Conservation (phyloP, 35 echinoderm and acorn worm species). For the Eucidaris tribuloides region DNA sequence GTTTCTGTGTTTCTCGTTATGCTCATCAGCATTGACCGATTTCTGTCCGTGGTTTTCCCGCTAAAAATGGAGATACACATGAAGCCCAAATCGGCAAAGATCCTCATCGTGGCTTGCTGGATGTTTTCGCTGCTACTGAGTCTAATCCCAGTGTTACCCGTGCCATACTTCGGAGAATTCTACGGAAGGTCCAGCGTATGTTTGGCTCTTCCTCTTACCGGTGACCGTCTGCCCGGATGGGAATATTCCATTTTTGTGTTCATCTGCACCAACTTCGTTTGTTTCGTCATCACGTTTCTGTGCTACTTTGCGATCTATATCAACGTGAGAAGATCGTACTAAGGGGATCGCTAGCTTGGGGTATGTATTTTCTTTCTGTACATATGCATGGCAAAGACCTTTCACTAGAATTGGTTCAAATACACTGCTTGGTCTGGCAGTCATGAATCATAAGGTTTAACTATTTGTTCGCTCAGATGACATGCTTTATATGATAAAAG, state of each 20-base stretch:
- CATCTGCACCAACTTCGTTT: not conserved
- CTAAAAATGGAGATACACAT: not conserved
- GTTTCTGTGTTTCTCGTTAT: slow-evolving; percentile 15
- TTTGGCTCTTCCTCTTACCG: slow-evolving; percentile 5
- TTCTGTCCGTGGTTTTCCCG: not conserved
- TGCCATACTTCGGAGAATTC: slow-evolving; percentile 1
- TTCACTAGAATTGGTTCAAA: too few relatives aligned
- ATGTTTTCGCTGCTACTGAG: not conserved
- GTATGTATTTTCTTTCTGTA: too few relatives aligned
- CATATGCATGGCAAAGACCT: too few relatives aligned
- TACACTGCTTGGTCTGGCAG: too few relatives aligned
- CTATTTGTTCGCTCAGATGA: too few relatives aligned
- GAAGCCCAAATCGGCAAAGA: not conserved
- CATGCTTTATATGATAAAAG: too few relatives aligned
- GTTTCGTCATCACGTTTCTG: not conserved
- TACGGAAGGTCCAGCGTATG: slow-evolving; percentile 27
- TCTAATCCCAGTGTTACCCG: not conserved
- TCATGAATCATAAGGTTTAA: too few relatives aligned
- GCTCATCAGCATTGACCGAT: slow-evolving; percentile 24
- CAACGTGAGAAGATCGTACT: not conserved
- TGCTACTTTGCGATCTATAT: slow-evolving; percentile 23
- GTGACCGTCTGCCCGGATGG: not conserved
- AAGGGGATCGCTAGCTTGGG: not conserved
- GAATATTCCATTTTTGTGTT: slow-evolving; percentile 21
- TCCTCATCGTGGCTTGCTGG: not conserved